Evolutionary conservation across 2,113 vertebrate genomes (phyloP).

Genomic region (Melanotaenia duboulayi): DNA sequence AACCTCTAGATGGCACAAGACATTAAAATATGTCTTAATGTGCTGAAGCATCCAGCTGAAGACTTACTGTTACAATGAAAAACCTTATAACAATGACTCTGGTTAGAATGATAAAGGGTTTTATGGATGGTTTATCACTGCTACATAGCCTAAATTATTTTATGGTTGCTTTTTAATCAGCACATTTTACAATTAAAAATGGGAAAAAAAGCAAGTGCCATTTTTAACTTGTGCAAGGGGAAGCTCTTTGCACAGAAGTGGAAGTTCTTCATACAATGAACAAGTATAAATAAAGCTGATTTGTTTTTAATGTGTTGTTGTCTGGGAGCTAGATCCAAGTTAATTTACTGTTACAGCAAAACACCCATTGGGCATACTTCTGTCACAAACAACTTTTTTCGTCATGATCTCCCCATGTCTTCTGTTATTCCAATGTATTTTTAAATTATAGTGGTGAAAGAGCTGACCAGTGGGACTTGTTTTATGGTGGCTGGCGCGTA

Average conservation of each 20-base stretch:
- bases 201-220: background rate
- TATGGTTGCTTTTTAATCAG: slow-evolving; percentile 9
- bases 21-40: background rate
- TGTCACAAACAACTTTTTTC: slow-evolving; percentile 41
- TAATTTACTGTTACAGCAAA: slow-evolving; percentile 36
- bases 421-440: slow-evolving; percentile 25
- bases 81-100: slow-evolving; percentile 20
- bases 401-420: background rate
- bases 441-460: slow-evolving; percentile 33
- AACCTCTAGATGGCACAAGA: slow-evolving; percentile 43
- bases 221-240: background rate
- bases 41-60: background rate
- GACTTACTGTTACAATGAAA: slow-evolving; percentile 8
- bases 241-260: background rate
- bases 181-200: slow-evolving; percentile 3
- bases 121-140: slow-evolving; percentile 18
- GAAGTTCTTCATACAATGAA: background rate
- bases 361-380: slow-evolving; percentile 20
- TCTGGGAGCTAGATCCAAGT: slow-evolving; percentile 15
- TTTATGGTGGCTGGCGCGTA: slow-evolving; percentile 82
- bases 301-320: slow-evolving; percentile 26
- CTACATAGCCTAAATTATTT: slow-evolving; percentile 3
- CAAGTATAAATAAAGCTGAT: slow-evolving; percentile 14
- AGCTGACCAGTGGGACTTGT: slow-evolving; percentile 29
- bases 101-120: slow-evolving; percentile 11